Evolutionary conservation across 2,113 vertebrate genomes (phyloP).

Genomic region (Planiliza haematocheilus): DNA sequence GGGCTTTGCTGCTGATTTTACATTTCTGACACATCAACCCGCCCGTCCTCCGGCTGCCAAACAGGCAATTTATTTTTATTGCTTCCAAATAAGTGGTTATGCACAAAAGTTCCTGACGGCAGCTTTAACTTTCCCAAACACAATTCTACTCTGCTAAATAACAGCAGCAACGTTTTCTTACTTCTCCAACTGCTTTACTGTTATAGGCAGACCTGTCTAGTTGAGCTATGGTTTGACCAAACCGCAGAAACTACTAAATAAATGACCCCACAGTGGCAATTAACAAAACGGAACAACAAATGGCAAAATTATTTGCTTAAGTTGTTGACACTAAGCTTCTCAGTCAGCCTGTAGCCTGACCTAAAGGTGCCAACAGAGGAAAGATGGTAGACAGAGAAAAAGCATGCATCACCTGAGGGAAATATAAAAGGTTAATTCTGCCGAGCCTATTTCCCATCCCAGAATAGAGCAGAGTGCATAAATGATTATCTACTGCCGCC

Average conservation of each 20-base stretch:
- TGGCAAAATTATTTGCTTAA: constrained; percentile 1
- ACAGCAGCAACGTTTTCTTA: constrained; percentile 14
- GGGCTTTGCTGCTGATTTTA: not conserved
- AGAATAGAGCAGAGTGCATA: constrained; percentile 62
- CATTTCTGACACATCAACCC: constrained; percentile 23
- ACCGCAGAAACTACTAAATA: not conserved
- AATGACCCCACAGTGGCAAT: not conserved
- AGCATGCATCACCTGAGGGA: constrained; percentile 65
- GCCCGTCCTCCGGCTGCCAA: not conserved
- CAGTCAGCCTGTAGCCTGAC: constrained; percentile 31
- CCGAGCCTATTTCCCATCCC: constrained; percentile 57
- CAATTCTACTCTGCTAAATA: not conserved
- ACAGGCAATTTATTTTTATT: constrained; percentile 39
- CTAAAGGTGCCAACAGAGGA: constrained; percentile 35
- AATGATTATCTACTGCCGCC: constrained; percentile 60
- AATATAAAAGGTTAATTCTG: constrained; percentile 68
- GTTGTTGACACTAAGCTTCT: constrained; percentile 6
- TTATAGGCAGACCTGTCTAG: not conserved
- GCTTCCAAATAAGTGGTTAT: constrained; percentile 28
- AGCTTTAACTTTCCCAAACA: constrained; percentile 25
- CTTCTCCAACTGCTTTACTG: constrained; percentile 10
- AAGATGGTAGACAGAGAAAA: constrained; percentile 37
- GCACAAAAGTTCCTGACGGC: not conserved
- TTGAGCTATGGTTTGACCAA: not conserved
- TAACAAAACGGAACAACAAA: not conserved